These are phyloP conservation scores for Zosterops hypoxanthus DNA, from an alignment of 2,113 vertebrate species.

Conservation along the genomic window DNA sequence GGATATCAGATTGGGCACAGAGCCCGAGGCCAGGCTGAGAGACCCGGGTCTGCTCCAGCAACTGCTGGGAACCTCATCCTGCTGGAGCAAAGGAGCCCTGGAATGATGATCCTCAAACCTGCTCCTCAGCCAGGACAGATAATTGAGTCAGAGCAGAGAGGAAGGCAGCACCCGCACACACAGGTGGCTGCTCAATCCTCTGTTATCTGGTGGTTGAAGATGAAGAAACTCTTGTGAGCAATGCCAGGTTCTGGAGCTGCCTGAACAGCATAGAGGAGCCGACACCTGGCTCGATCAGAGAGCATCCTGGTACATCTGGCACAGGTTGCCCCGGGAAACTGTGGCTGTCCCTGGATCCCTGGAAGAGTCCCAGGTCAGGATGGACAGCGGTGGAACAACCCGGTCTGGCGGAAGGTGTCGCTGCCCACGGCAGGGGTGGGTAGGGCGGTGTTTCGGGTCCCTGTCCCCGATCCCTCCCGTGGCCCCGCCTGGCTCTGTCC, in stretches of 20 bases:
- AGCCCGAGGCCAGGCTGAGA: neutral
- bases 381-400: neutral
- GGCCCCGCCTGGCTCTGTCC: neutral
- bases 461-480: neutral
- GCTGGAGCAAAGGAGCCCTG: neutral
- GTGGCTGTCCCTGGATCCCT: neutral
- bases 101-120: neutral
- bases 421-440: neutral
- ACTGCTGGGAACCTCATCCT: neutral
- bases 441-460: no score
- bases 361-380: neutral
- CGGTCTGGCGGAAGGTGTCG: accelerated
- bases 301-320: neutral
- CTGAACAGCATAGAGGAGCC: neutral
- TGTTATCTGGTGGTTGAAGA: neutral
- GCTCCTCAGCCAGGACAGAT: neutral
- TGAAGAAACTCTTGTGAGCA: neutral
- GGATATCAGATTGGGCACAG: neutral
- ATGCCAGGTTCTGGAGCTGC: neutral
- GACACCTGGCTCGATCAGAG: neutral
- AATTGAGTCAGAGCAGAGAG: accelerated
- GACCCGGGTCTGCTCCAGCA: accelerated
- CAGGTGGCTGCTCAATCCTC: neutral
- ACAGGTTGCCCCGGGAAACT: neutral
- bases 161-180: no score